Base-by-base conservation (phyloP, 2,888 invertebrate species). In the Cyaniris semiargus region DNA sequence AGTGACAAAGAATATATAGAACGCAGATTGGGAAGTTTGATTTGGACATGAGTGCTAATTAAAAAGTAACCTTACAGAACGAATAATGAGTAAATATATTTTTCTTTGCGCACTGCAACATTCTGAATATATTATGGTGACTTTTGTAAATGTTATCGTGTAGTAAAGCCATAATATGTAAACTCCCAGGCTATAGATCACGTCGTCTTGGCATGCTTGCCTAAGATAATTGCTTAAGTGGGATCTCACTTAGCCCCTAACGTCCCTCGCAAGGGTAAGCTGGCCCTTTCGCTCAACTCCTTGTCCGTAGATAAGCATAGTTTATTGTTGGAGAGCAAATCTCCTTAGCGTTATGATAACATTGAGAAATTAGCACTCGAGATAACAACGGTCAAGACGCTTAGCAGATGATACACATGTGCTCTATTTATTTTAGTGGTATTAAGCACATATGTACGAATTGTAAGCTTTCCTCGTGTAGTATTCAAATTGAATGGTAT, bases 141-240 rank as follows among this genome's bases (percentile, higher is more conserved):
- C n/a, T 21, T 58, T 8, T 5, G 58, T 58, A 58, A 71, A n/a
- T 27, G 34, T 21, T 15, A 15, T 7, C 3, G 53, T 74, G 18
- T 27, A 27, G 8, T 21, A 23, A 53, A 53, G 48, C 31, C n/a
- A 48, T 44, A 53, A 53, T 74, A 74, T 53, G 27, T 53, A 56
- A 78, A 77, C 72, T 77, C 38, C 15, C 75, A 71, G 79, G 79
- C 78, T 76, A 78, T 82, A 81, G 79, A 80, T 80, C 81, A 79
- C 79, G 78, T 80, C 79, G 81, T 80, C 81, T 82, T 81, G 79
- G 80, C 76, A 78, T 80, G 77, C 78, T 80, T 70, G 70, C 78
- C 79, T 79, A 76, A 82, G 84, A 82, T 83, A 83, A 83, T 83
- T 82, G 83, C 82, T 83, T 84, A 84, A 84, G 83, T 84, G 83